phyloP scores from a whole-genome alignment of 2,888 invertebrate species.

The Eupsilia transversa region DNA sequence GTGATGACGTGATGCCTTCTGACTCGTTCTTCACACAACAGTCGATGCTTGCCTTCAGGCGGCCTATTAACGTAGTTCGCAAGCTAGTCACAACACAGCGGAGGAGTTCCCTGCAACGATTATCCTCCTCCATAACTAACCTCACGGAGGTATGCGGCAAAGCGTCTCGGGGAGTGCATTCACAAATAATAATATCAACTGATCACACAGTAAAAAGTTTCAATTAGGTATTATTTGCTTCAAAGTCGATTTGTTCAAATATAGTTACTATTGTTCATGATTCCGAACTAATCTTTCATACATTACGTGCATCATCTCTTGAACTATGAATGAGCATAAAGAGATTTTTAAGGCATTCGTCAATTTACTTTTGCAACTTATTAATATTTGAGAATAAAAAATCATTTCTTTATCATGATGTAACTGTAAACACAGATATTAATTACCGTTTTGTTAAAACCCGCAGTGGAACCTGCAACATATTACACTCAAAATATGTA shows the following conservation, averaged over 20 bases:
- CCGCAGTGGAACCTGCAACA: slow-evolving; percentile 38
- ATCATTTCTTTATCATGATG: slow-evolving; percentile 4
- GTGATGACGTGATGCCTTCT: slow-evolving; percentile 79
- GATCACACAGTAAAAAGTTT: slow-evolving; percentile 32
- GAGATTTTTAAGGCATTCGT: slow-evolving; percentile 12
- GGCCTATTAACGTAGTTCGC: slow-evolving; percentile 88
- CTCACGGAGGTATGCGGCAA: slow-evolving; percentile 88
- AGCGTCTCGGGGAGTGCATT: slow-evolving; percentile 79
- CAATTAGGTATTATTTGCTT: slow-evolving; percentile 40
- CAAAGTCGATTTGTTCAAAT: not conserved
- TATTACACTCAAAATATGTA: slow-evolving; percentile 23
- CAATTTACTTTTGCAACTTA: slow-evolving; percentile 3
- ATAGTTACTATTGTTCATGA: slow-evolving; percentile 10
- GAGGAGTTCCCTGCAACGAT: slow-evolving; percentile 87
- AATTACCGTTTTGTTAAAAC: slow-evolving; percentile 17
- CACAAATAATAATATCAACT: slow-evolving; percentile 66
- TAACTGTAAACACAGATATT: slow-evolving; percentile 3
- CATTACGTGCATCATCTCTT: slow-evolving; percentile 23
- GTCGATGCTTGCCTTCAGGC: slow-evolving; percentile 84
- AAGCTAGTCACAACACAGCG: slow-evolving; percentile 88
- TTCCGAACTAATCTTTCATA: slow-evolving; percentile 1
- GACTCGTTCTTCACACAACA: slow-evolving; percentile 84
- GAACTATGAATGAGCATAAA: slow-evolving; percentile 30
- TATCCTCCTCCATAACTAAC: slow-evolving; percentile 88
- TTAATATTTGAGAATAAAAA: slow-evolving; percentile 15